Evolutionary conservation across 2,113 vertebrate genomes (phyloP).

Genomic region (Cyanoderma ruficeps): DNA sequence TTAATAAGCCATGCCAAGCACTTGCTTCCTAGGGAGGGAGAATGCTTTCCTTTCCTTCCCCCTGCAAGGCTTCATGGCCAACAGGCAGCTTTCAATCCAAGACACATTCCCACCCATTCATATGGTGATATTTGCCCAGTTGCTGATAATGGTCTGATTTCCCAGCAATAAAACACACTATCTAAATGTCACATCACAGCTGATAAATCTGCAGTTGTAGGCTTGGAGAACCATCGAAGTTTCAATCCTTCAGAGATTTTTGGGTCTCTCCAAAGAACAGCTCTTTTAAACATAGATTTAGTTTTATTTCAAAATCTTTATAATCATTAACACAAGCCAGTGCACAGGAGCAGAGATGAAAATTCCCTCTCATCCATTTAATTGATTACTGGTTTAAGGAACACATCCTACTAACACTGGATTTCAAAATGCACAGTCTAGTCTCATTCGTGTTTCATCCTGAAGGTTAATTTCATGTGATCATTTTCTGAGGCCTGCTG

Average conservation of each 20-base stretch:
- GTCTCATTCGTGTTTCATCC: background rate
- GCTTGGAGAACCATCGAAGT: background rate
- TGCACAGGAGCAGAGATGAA: background rate
- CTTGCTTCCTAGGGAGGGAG: background rate
- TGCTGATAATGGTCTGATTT: background rate
- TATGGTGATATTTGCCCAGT: background rate
- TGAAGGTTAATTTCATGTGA: background rate
- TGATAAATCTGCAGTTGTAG: background rate
- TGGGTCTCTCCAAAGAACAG: background rate
- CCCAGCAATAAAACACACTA: background rate
- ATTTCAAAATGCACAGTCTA: background rate
- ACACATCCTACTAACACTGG: rapidly evolving
- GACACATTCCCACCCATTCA: background rate
- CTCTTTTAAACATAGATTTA: background rate
- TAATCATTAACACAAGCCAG: background rate
- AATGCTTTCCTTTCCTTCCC: background rate
- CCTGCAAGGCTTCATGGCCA: background rate
- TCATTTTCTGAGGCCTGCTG: background rate
- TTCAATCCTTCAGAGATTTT: background rate
- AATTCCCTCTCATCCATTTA: background rate
- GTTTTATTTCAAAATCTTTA: background rate
- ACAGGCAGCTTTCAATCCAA: background rate
- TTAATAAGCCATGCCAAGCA: background rate
- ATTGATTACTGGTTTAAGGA: background rate
- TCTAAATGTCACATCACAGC: background rate